phyloP scores from a whole-genome alignment of 2,888 invertebrate genomes.

The Stramonita haemastoma region DNA sequence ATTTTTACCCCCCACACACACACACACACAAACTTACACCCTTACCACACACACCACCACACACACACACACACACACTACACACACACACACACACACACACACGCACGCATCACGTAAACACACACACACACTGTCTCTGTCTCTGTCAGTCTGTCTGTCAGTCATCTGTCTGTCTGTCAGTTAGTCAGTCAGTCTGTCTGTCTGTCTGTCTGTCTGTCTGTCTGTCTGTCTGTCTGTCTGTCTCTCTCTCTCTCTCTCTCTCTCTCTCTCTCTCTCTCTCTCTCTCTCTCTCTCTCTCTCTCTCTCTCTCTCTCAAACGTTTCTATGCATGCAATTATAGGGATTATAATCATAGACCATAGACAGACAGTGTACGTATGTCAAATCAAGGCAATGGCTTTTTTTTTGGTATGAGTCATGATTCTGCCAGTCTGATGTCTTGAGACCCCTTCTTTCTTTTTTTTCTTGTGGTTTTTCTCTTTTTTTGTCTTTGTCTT shows the following conservation, averaged over 20 bases:
- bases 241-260: neutral
- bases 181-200: neutral
- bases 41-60: neutral
- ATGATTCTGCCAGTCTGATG: too few species aligned
- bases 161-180: neutral
- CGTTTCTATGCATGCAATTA: too few species aligned
- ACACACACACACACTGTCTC: neutral
- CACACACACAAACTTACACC: neutral
- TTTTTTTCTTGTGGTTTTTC: too few species aligned
- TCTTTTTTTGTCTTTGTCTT: too few species aligned
- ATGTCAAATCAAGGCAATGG: too few species aligned
- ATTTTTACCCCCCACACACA: neutral
- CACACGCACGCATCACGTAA: neutral
- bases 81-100: constrained; percentile 2
- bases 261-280: neutral
- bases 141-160: neutral
- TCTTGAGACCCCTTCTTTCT: too few species aligned
- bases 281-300: neutral
- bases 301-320: neutral
- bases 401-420: too few species aligned
- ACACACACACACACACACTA: neutral
- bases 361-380: too few species aligned
- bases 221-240: neutral
- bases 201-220: neutral
- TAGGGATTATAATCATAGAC: too few species aligned